These are phyloP conservation scores for Lasioglossum morio DNA, from an alignment of 2,888 invertebrate species.

Conservation along the genomic window DNA sequence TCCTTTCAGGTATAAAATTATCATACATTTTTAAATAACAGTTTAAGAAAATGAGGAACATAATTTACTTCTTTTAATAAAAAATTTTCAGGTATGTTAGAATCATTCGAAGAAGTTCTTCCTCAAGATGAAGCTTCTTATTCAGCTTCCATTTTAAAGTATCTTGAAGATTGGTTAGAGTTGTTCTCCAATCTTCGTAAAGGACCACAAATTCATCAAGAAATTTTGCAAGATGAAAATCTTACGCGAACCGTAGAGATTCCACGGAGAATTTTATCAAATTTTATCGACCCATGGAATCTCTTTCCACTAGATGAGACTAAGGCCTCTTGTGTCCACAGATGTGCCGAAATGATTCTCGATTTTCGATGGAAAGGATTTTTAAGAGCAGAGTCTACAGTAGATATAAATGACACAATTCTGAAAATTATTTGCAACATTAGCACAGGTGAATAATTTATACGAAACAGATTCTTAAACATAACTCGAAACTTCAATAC, in stretches of 20 bases:
- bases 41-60: background rate
- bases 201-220: conserved; percentile 35
- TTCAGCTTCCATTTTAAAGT: conserved; percentile 47
- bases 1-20: conserved; percentile 57
- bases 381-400: conserved; percentile 53
- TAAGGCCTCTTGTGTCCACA: conserved; percentile 74
- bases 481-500: background rate
- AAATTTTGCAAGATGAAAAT: conserved; percentile 46
- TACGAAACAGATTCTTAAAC: background rate
- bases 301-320: conserved; percentile 72
- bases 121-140: conserved; percentile 43
- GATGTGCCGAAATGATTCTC: conserved; percentile 73
- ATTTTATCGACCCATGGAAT: conserved; percentile 70
- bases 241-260: conserved; percentile 56
- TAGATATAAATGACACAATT: conserved; percentile 36
- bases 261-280: conserved; percentile 71
- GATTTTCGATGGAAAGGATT: conserved; percentile 72
- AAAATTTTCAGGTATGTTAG: conserved; percentile 49
- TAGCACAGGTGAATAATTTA: conserved; percentile 65
- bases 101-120: conserved; percentile 57
- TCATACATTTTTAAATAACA: background rate
- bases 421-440: conserved; percentile 73
- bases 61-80: background rate
- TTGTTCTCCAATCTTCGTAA: conserved; percentile 45
- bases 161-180: conserved; percentile 66